Base-by-base conservation (phyloP, 2,113 vertebrate species). In the Thryonomys swinderianus region DNA sequence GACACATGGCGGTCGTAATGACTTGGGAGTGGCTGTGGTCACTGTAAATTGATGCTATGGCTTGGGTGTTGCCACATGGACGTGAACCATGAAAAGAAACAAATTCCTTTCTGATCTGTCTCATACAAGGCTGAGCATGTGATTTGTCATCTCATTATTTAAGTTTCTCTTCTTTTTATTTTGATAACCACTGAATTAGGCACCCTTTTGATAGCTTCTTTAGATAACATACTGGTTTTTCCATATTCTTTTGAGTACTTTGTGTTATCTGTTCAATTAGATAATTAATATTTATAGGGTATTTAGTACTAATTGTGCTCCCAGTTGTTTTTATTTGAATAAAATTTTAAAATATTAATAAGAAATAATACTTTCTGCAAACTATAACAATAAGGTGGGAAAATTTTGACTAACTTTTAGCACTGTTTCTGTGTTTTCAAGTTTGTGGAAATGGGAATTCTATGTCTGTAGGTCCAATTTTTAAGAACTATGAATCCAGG, bases 271-370 rank as follows among this genome's bases (percentile, higher is more conserved):
- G 5, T 21, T 57, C 37, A 94, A 13, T 59, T 88, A 74, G 23
- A 40, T 79, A 88, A 12, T 91, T 91, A 78, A 57, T 21, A 40
- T 69, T 73, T n/a, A 3, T 7, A 53, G 74, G 17, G 34, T 0
- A 53, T 69, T 95, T 69, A 87, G 69, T 55, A 48, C 80, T 2
- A 20, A 21, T 55, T 87, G 42, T 87, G 20, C 2, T 79, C 34
- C 30, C 88, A 91, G 42, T 83, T 83, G 55, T 11, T 61, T 96
- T 94, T 78, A 64, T 76, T 91, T 66, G 90, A 93, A 87, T 34
- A 71, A 45, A 69, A 78, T 7, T 62, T 62, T 8, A 40, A 90
- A 88, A n/a, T 92, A 40, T 51, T 80, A 78, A 57, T 89, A 66
- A 55, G 78, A 91, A 11, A 23, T 61, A 37, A 3, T 2, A 2